These are phyloP conservation scores for Drosophila limbata DNA, from an alignment of 2,888 invertebrate genomes.

Conservation along the genomic window DNA sequence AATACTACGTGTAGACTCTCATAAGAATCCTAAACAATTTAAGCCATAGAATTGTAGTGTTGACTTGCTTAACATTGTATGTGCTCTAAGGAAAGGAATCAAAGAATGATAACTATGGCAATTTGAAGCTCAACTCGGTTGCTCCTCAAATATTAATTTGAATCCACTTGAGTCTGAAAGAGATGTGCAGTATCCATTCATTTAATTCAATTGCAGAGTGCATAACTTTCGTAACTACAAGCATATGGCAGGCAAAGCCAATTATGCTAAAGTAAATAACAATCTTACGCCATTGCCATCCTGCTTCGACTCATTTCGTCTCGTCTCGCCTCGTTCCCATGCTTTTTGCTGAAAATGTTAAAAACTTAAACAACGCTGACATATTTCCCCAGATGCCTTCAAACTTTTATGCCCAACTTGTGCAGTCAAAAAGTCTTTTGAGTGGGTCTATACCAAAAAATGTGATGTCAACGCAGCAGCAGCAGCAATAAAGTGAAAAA, in stretches of 20 bases:
- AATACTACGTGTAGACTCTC: neutral
- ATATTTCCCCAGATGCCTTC: constrained; percentile 79
- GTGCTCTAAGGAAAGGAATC: neutral
- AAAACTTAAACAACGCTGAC: constrained; percentile 80
- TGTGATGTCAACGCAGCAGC: constrained; percentile 74
- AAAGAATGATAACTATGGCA: neutral
- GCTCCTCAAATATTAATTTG: constrained; percentile 19
- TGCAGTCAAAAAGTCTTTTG: constrained; percentile 58
- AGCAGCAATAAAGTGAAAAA: constrained; percentile 21
- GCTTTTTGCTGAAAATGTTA: constrained; percentile 68
- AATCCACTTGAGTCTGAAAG: constrained; percentile 13
- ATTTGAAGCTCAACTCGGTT: neutral
- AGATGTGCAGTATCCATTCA: constrained; percentile 36
- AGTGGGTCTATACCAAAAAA: constrained; percentile 65
- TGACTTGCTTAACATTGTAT: constrained; percentile 1
- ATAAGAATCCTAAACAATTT: neutral
- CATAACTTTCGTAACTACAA: constrained; percentile 58
- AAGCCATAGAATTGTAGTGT: neutral
- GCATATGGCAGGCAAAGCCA: constrained; percentile 53
- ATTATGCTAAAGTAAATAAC: constrained; percentile 76
- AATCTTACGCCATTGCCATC: constrained; percentile 48
- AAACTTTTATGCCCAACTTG: constrained; percentile 70
- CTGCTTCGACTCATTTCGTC: constrained; percentile 16
- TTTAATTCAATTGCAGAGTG: constrained; percentile 64
- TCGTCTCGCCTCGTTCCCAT: constrained; percentile 42